Percentiles rank a stretch among this genome's conserved stretches.
Evolutionary conservation across 2,113 vertebrate species (phyloP).

Genomic region (Gopherus flavomarginatus): DNA sequence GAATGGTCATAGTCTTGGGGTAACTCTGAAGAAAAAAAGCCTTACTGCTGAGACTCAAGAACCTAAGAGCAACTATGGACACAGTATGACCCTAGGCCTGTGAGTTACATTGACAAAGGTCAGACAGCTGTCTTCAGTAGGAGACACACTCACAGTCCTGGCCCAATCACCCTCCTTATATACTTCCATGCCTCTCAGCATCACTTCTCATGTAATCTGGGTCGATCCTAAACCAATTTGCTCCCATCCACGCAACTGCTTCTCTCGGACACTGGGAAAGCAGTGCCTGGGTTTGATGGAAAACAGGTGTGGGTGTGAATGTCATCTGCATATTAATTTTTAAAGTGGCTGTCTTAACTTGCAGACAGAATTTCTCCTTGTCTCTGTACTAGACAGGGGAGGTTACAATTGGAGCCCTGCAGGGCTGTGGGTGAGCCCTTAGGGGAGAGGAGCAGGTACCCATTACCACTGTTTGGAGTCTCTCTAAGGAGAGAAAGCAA

Average conservation of each 20-base stretch:
- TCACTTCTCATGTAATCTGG: not conserved
- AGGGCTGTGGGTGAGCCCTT: not conserved
- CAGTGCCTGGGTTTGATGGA: not conserved
- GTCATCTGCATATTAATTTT: not conserved
- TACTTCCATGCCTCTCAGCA: fast-evolving
- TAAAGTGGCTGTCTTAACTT: not conserved
- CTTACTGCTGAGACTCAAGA: not conserved
- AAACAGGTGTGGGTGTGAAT: not conserved
- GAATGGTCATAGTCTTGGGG: not conserved
- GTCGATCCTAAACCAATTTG: not conserved
- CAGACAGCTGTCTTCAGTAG: not conserved
- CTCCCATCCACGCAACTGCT: not conserved
- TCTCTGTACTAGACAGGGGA: not conserved
- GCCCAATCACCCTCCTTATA: not conserved
- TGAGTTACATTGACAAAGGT: not conserved
- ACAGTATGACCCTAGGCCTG: not conserved
- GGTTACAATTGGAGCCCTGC: not conserved
- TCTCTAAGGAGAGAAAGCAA: constrained; percentile 8
- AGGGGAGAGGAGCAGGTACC: not conserved
- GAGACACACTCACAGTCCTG: not conserved
- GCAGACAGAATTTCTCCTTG: not conserved
- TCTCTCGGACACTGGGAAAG: not conserved
- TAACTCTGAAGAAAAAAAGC: not conserved
- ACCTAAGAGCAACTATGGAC: not conserved
- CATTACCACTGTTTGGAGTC: not conserved